Evolutionary conservation across 2,888 invertebrate genomes (phyloP).

Genomic region (Hanleya hanleyi): DNA sequence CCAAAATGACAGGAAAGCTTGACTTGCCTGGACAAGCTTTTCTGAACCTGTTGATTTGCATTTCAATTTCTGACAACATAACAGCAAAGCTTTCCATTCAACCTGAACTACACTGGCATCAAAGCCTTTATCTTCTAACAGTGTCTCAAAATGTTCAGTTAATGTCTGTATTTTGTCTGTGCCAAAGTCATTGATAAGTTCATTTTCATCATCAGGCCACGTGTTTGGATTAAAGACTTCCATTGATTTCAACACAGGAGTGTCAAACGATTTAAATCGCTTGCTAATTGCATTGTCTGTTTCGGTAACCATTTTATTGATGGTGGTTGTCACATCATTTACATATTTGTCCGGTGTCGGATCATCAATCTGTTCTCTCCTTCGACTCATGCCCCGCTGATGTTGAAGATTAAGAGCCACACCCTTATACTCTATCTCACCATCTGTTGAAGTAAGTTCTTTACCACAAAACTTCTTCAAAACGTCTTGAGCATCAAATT

Average conservation of each 20-base stretch:
- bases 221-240: background rate
- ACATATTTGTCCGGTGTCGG: no score
- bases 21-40: no score
- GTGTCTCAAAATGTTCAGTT: background rate
- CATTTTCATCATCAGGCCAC: background rate
- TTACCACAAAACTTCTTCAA: background rate
- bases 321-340: background rate
- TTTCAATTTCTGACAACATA: no score
- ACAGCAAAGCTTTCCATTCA: no score
- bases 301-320: background rate
- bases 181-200: background rate
- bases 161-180: background rate
- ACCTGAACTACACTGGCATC: background rate
- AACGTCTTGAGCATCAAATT: background rate
- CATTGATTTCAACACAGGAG: background rate
- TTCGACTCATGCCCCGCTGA: background rate
- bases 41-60: no score
- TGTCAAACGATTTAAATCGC: background rate
- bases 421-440: background rate
- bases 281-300: background rate
- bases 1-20: no score
- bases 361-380: no score
- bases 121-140: background rate
- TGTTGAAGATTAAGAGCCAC: background rate
- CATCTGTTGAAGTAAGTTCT: background rate